Percentiles rank a stretch among this genome's conserved stretches.
Evolutionary conservation across 1,140 invertebrate species (phyloP).

Genomic region (Neotoxoptera formosana): DNA sequence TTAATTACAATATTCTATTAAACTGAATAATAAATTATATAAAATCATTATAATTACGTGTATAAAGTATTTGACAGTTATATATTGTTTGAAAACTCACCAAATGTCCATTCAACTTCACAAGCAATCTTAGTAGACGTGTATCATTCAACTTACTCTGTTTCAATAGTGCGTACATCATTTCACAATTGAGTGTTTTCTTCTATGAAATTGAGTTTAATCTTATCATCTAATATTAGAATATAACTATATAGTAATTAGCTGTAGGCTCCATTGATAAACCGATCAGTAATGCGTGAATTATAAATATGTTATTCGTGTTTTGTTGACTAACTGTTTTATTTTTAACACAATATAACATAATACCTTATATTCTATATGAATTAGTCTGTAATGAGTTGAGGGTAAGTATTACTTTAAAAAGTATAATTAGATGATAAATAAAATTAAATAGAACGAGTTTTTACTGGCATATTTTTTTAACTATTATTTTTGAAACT

Average conservation of each 20-base stretch:
- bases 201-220: slow-evolving; percentile 32
- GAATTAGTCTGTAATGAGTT: neutral
- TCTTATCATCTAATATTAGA: slow-evolving; percentile 38
- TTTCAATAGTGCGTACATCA: neutral
- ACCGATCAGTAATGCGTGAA: neutral
- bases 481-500: neutral
- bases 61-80: neutral
- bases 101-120: neutral
- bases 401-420: neutral
- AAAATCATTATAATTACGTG: neutral
- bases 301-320: slow-evolving; percentile 12
- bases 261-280: slow-evolving; percentile 2
- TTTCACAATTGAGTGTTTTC: neutral
- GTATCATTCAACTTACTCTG: slow-evolving; percentile 18
- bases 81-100: neutral
- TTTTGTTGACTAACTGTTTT: neutral
- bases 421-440: neutral
- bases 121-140: neutral
- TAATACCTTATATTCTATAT: neutral
- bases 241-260: slow-evolving; percentile 29
- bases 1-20: too few relatives aligned
- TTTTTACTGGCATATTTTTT: neutral
- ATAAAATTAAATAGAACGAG: neutral
- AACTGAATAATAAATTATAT: neutral
- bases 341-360: neutral